Conservation (phyloP, 2,797 vertebrate genomes). For the Distichodus sexfasciatus region DNA sequence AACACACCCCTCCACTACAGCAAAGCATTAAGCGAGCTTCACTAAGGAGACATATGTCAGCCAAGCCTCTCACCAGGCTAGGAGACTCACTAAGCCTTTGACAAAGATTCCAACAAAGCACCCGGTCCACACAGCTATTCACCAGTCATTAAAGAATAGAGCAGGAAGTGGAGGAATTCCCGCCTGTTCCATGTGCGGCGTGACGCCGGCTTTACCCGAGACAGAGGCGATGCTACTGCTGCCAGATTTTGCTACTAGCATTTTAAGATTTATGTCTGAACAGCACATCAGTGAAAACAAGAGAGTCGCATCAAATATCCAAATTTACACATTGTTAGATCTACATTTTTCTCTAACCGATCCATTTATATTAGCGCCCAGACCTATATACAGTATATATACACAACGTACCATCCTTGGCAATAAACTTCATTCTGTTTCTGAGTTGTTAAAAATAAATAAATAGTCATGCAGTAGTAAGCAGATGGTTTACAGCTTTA, state of each 20-base stretch:
- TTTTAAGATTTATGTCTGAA: too few relatives aligned
- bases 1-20: conserved; percentile 58
- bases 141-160: conserved; percentile 55
- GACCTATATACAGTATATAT: too few relatives aligned
- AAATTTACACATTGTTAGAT: too few relatives aligned
- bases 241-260: too few relatives aligned
- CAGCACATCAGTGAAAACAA: too few relatives aligned
- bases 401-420: too few relatives aligned
- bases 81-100: conserved; percentile 48
- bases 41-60: conserved; percentile 73
- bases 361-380: too few relatives aligned
- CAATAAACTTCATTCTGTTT: too few relatives aligned
- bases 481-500: not conserved
- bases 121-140: conserved; percentile 59
- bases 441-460: too few relatives aligned
- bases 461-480: not conserved
- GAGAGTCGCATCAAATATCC: too few relatives aligned
- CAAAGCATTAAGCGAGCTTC: conserved; percentile 66
- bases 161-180: conserved; percentile 59
- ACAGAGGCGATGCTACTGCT: too few relatives aligned
- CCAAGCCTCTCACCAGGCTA: conserved; percentile 72
- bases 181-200: not conserved
- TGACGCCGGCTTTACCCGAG: not conserved
- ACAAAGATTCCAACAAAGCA: conserved; percentile 73
- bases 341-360: too few relatives aligned